These are phyloP conservation scores for Calyptommatus sinebrachiatus DNA, from an alignment of 2,113 vertebrate species.

Conservation along the genomic window DNA sequence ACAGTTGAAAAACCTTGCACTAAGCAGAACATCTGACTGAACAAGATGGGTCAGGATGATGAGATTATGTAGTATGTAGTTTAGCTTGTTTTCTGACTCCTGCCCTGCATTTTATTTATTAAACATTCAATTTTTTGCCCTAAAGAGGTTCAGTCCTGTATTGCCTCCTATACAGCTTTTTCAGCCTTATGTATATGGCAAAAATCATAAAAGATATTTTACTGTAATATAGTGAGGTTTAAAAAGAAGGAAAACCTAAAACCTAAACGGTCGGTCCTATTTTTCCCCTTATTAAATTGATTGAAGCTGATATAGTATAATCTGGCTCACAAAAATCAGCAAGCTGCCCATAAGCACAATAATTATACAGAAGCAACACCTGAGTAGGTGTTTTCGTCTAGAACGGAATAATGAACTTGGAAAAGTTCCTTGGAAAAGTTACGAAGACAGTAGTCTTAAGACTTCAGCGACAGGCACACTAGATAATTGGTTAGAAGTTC, in stretches of 20 bases:
- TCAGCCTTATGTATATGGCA: neutral
- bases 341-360: neutral
- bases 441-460: neutral
- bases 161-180: neutral
- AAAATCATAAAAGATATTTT: neutral
- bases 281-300: neutral
- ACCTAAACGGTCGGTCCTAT: neutral
- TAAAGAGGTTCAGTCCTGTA: neutral
- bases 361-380: neutral
- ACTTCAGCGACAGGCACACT: neutral
- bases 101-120: too few species aligned
- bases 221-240: neutral
- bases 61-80: neutral
- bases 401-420: neutral
- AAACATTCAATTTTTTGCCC: too few species aligned
- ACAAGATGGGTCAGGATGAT: neutral
- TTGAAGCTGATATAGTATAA: constrained; percentile 6
- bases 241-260: neutral
- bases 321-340: neutral
- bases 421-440: neutral
- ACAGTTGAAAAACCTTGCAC: neutral
- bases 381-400: neutral
- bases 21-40: neutral
- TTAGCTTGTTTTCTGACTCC: neutral
- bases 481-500: too few species aligned